phyloP scores from a whole-genome alignment of 2,113 vertebrate genomes.

The Carassius auratus region DNA sequence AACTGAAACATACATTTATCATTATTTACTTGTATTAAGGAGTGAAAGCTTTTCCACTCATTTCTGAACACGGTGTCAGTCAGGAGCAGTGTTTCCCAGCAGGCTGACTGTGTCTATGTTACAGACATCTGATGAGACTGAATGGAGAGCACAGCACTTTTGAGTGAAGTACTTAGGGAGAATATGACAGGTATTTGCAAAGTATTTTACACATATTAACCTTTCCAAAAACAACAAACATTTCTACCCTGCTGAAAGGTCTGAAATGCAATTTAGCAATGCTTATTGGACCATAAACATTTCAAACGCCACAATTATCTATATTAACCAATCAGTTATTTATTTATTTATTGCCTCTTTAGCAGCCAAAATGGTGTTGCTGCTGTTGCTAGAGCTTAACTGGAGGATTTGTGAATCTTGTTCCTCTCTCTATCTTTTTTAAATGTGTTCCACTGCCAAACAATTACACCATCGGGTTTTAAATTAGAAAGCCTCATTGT shows the following conservation, averaged over 20 bases:
- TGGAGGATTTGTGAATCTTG: background rate
- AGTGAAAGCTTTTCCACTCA: background rate
- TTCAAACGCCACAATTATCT: background rate
- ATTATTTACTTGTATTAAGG: background rate
- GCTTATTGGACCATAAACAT: background rate
- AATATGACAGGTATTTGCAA: background rate
- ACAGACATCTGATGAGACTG: constrained; percentile 10
- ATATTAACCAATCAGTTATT: background rate
- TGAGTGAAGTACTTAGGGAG: background rate
- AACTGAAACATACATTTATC: background rate
- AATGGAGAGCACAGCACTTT: background rate
- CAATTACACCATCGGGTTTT: background rate
- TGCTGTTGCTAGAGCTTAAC: background rate
- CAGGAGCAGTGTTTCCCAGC: background rate
- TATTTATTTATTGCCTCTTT: background rate
- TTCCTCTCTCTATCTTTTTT: background rate
- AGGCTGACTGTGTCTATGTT: background rate
- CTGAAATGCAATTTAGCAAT: background rate
- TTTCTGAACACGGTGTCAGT: background rate
- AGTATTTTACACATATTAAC: background rate
- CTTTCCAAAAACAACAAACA: background rate
- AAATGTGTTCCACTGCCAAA: background rate
- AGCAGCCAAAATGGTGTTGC: background rate
- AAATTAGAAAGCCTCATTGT: background rate
- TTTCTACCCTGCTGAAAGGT: background rate